Base-by-base conservation (phyloP, 2,113 vertebrate species). In the Mesocricetus auratus region DNA sequence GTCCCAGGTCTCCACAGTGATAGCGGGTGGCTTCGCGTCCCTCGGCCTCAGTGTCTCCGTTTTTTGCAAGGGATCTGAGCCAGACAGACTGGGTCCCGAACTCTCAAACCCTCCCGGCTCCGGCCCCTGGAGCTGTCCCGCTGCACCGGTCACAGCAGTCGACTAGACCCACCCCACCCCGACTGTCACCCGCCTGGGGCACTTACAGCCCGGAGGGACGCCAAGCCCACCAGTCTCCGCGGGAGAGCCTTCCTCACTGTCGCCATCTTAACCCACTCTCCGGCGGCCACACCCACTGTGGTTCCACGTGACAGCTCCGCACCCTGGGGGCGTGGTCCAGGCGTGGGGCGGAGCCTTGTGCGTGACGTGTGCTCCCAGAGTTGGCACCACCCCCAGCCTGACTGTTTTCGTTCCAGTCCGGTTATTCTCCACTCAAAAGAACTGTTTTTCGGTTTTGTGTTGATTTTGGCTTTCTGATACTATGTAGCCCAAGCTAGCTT, bases 181-280 rank as follows among this genome's bases (percentile, higher is more conserved):
- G 47, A 88, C 79, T 50, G 21, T 81, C 89, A 45, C 10, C 82
- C 62, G 33, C 36, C 3, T 24, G 10, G 24, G 79, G 56, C 91
- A 96, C 94, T 62, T 95, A 97, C 94, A 0, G 5, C 58, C 45
- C 92, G 50, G 62, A 98, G 77, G 19, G 94, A 92, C 71, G 94
- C 86, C 90, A 94, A 69, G 94, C 92, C 92, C 75, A 75, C n/a
- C 88, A 95, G 42, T 8, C 94, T 93, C 69, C 11, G 66, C 17
- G 29, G 92, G 0, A 95, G 0, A 0, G 1, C 2, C 0, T 1
- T n/a, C 77, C 64, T 90, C 77, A 56, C 4, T 0, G 88, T 5
- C 42, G 97, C 97, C 97, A 98, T 98, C 90, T 93, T 90, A 29
- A 36, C 64, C 62, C 77, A 3, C 8, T 45, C 8, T 58, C 7